Conservation (phyloP, 2,888 invertebrate genomes). For the Platycheirus rosarum region DNA sequence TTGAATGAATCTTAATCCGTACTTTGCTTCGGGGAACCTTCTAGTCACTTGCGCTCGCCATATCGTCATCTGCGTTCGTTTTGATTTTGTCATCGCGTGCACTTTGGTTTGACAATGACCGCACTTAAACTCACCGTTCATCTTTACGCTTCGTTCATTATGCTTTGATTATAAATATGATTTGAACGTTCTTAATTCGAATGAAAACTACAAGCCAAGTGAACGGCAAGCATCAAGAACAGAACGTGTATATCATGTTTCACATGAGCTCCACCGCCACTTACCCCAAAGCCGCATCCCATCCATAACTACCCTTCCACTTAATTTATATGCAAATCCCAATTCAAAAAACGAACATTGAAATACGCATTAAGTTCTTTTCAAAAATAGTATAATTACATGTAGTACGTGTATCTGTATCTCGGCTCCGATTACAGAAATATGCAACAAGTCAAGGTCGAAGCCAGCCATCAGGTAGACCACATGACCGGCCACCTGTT, state of each 20-base stretch:
- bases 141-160: background rate
- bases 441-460: slow-evolving; percentile 49
- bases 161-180: background rate
- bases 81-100: slow-evolving; percentile 2
- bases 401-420: no score
- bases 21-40: slow-evolving; percentile 22
- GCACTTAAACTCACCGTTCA: background rate
- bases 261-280: background rate
- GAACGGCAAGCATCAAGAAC: slow-evolving; percentile 58
- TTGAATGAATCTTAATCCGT: slow-evolving; percentile 45
- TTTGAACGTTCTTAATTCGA: slow-evolving; percentile 11
- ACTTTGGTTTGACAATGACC: slow-evolving; percentile 58
- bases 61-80: background rate
- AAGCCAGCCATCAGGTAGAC: slow-evolving; percentile 24
- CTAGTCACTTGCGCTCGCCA: slow-evolving; percentile 39
- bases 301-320: background rate
- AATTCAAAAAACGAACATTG: slow-evolving; percentile 8
- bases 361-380: slow-evolving; percentile 5
- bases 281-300: slow-evolving; percentile 1
- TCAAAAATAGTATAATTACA: no score
- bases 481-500: slow-evolving; percentile 21
- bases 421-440: slow-evolving; percentile 37
- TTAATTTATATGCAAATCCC: background rate
- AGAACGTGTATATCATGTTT: background rate
- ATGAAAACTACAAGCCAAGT: slow-evolving; percentile 37